Conservation (phyloP, 2,888 invertebrate genomes). For the Ganaspis brasiliensis region DNA sequence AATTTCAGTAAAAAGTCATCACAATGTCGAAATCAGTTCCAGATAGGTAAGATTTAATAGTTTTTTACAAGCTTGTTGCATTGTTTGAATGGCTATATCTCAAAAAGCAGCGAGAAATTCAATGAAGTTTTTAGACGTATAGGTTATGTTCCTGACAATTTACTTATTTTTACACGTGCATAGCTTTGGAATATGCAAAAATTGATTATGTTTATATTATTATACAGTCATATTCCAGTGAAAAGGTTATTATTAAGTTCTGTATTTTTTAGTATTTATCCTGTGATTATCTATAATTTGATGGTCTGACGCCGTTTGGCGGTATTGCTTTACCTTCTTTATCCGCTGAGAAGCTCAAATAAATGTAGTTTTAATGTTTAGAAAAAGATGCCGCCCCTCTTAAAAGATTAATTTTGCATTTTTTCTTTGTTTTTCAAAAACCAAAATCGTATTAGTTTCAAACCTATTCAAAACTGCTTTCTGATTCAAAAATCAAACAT, state of each 20-base stretch:
- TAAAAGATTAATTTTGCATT: not conserved
- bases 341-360: slow-evolving; percentile 26
- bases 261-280: not conserved
- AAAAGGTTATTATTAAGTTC: not conserved
- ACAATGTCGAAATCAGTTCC: slow-evolving; percentile 70
- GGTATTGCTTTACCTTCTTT: slow-evolving; percentile 44
- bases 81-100: no score
- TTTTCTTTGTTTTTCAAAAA: slow-evolving; percentile 1
- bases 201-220: not conserved
- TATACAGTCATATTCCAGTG: not conserved
- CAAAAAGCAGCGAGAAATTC: slow-evolving; percentile 43
- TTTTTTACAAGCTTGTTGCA: not conserved
- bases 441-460: no score
- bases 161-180: slow-evolving; percentile 68
- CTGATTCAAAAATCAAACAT: no score
- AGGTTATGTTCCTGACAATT: slow-evolving; percentile 72
- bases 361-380: not conserved
- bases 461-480: no score
- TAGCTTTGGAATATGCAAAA: no score
- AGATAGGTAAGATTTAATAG: slow-evolving; percentile 67
- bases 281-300: not conserved
- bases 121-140: slow-evolving; percentile 52
- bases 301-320: slow-evolving; percentile 45
- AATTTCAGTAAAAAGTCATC: slow-evolving; percentile 3
- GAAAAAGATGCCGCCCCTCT: not conserved